These are phyloP conservation scores for Cavia aperea DNA, from an alignment of 2,113 vertebrate genomes.

Conservation along the genomic window DNA sequence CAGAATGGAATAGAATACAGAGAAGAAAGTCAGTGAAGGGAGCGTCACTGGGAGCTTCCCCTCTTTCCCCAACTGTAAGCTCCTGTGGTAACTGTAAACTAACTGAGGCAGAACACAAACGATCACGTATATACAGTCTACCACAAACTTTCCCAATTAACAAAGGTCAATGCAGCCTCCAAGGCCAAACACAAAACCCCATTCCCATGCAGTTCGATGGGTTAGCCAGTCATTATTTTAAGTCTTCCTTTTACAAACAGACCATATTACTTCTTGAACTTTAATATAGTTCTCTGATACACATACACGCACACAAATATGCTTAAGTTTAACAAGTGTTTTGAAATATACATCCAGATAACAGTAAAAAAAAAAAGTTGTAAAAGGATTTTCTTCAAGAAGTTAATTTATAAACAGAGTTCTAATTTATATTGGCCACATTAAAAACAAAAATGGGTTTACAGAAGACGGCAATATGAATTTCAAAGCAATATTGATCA, in stretches of 20 bases:
- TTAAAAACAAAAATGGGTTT: neutral
- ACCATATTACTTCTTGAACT: neutral
- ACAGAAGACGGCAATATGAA: neutral
- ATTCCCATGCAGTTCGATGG: neutral
- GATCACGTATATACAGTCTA: neutral
- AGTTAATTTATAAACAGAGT: constrained; percentile 11
- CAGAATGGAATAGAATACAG: neutral
- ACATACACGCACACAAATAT: neutral
- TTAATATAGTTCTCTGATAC: neutral
- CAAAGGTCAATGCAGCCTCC: neutral
- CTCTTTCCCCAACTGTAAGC: neutral
- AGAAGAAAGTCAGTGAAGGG: neutral
- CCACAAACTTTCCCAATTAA: neutral
- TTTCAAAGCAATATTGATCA: neutral
- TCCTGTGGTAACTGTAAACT: neutral
- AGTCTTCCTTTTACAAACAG: constrained; percentile 14
- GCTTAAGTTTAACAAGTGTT: neutral
- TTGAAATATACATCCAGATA: neutral
- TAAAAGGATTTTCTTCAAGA: constrained; percentile 8
- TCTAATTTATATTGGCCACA: neutral
- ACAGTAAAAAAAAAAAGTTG: neutral
- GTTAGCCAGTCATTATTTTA: constrained; percentile 9
- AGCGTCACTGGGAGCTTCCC: no score
- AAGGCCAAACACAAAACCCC: neutral
- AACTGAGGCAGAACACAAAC: neutral